Evolutionary conservation across 2,888 invertebrate species (phyloP).

Genomic region (Mimachlamys varia): DNA sequence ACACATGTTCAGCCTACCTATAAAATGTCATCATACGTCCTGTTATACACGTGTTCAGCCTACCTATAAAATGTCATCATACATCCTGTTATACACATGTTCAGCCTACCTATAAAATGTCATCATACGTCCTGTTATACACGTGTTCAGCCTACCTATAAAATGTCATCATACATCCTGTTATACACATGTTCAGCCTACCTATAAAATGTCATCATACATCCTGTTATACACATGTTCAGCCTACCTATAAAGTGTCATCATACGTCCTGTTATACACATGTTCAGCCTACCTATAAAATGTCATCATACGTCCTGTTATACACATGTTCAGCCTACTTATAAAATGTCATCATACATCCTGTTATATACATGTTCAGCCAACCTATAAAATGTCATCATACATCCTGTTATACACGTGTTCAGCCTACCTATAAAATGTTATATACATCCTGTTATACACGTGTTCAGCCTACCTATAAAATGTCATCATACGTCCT

Average conservation of each 20-base stretch:
- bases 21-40: slow-evolving; percentile 99
- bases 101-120: slow-evolving; percentile 97
- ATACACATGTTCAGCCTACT: slow-evolving; percentile 96
- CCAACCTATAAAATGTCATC: slow-evolving; percentile 99
- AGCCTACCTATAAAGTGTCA: slow-evolving; percentile 97
- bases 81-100: slow-evolving; percentile 96
- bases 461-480: slow-evolving; percentile 95
- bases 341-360: slow-evolving; percentile 98
- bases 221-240: slow-evolving; percentile 97
- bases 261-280: slow-evolving; percentile 97
- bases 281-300: slow-evolving; percentile 98
- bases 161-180: slow-evolving; percentile 98
- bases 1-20: slow-evolving; percentile 94
- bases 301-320: slow-evolving; percentile 98
- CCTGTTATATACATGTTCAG: slow-evolving; percentile 97
- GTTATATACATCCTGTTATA: slow-evolving; percentile 97
- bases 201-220: slow-evolving; percentile 99
- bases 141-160: slow-evolving; percentile 96
- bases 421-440: slow-evolving; percentile 96
- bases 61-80: slow-evolving; percentile 99
- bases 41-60: slow-evolving; percentile 96
- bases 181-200: slow-evolving; percentile 96
- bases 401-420: slow-evolving; percentile 97
- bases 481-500: slow-evolving; percentile 98
- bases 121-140: slow-evolving; percentile 98